Percentiles rank a stretch among this genome's conserved stretches.
Evolutionary conservation across 2,113 vertebrate species (phyloP).

Genomic region (Cavia aperea): DNA sequence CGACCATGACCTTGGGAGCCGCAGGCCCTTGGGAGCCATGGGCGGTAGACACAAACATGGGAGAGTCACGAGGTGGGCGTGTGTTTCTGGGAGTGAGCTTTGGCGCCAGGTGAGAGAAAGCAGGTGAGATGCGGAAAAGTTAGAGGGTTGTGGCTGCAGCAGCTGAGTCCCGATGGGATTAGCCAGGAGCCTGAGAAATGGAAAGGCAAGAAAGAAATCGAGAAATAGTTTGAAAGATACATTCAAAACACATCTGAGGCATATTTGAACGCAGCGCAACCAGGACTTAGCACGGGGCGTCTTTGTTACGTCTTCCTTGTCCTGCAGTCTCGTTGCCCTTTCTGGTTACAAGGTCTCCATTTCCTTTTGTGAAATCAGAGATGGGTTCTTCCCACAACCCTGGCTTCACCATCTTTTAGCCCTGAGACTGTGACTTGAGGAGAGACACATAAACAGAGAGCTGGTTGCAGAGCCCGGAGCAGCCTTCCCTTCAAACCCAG

Average conservation of each 20-base stretch:
- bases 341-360: neutral
- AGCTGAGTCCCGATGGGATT: neutral
- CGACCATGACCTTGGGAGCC: neutral
- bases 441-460: neutral
- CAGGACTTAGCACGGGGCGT: neutral
- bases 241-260: neutral
- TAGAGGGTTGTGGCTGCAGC: neutral
- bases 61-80: neutral
- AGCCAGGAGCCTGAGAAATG: neutral
- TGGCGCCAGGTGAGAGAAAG: neutral
- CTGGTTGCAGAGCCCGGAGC: neutral
- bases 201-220: neutral
- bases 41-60: accelerated
- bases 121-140: accelerated
- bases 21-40: neutral
- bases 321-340: neutral
- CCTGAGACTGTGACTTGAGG: neutral
- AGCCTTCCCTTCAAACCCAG: neutral
- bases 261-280: neutral
- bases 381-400: neutral
- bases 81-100: neutral
- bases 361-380: neutral
- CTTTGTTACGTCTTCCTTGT: neutral
- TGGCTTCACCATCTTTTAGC: neutral
- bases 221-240: neutral